Evolutionary conservation across 2,113 vertebrate species (phyloP).

Genomic region (Phylloscopus whistleri): DNA sequence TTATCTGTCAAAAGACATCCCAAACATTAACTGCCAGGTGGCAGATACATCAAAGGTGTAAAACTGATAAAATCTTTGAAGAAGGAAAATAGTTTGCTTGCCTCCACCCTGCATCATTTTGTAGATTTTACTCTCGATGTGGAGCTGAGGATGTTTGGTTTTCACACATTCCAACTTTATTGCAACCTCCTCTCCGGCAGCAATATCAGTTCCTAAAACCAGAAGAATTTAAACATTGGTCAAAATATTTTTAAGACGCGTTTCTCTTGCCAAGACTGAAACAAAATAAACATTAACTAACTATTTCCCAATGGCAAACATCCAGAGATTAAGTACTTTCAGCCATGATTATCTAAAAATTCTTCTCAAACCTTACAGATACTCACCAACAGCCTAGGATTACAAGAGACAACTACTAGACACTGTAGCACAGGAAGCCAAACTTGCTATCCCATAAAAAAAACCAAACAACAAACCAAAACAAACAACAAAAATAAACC

Average conservation of each 20-base stretch:
- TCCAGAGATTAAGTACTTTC: not conserved
- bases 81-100: slow-evolving; percentile 42
- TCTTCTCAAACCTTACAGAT: not conserved
- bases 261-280: not conserved
- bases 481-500: not conserved
- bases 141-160: slow-evolving; percentile 96
- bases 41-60: not conserved
- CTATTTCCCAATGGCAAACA: not conserved
- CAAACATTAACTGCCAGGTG: not conserved
- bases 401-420: not conserved
- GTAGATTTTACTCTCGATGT: slow-evolving; percentile 99
- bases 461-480: not conserved
- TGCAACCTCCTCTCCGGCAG: slow-evolving; percentile 92
- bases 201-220: slow-evolving; percentile 90
- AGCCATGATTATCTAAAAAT: not conserved
- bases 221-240: not conserved
- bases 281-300: not conserved
- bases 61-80: not conserved
- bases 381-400: not conserved
- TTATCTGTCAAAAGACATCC: not conserved
- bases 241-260: not conserved
- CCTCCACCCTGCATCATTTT: slow-evolving; percentile 99
- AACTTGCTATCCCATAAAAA: not conserved
- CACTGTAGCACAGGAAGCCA: not conserved
- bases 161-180: slow-evolving; percentile 98